phyloP scores from a whole-genome alignment of 2,797 vertebrate genomes.

The Chromobotia macracanthus region DNA sequence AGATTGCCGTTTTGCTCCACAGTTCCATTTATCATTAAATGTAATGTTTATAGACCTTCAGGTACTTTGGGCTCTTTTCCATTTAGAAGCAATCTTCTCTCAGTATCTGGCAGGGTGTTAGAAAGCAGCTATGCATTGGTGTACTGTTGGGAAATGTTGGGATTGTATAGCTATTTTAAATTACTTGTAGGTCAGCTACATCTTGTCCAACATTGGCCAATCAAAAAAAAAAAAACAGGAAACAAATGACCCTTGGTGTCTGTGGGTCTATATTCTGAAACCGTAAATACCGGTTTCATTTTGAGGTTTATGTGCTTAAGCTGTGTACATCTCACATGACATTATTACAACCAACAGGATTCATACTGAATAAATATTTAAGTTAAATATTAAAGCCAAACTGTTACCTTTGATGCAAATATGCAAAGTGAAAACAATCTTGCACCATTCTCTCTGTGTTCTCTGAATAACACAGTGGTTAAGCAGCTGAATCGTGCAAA shows the following conservation, averaged over 20 bases:
- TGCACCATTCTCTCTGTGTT: background rate
- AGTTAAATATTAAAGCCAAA: background rate
- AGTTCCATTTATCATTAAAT: background rate
- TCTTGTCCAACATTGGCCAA: too few species aligned
- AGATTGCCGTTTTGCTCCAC: constrained; percentile 48
- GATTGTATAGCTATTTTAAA: background rate
- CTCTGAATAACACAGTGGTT: background rate
- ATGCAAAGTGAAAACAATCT: constrained; percentile 10
- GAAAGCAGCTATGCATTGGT: constrained; percentile 62
- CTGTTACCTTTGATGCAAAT: background rate
- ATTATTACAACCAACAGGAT: constrained; percentile 34
- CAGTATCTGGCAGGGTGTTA: constrained; percentile 70
- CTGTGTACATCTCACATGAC: constrained; percentile 20
- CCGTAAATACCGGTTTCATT: constrained; percentile 8
- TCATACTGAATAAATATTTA: constrained; percentile 13
- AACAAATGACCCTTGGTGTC: background rate
- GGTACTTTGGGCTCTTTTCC: constrained; percentile 38
- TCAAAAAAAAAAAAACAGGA: too few species aligned
- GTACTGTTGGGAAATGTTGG: constrained; percentile 29
- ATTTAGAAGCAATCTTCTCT: constrained; percentile 67
- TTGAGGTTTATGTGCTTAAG: constrained; percentile 18
- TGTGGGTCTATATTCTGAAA: constrained; percentile 7
- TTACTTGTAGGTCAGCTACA: background rate
- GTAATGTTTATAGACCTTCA: constrained; percentile 31
- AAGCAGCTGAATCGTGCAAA: background rate